These are phyloP conservation scores for Sciurus vulgaris DNA, from an alignment of 2,797 vertebrate genomes.

Conservation along the genomic window DNA sequence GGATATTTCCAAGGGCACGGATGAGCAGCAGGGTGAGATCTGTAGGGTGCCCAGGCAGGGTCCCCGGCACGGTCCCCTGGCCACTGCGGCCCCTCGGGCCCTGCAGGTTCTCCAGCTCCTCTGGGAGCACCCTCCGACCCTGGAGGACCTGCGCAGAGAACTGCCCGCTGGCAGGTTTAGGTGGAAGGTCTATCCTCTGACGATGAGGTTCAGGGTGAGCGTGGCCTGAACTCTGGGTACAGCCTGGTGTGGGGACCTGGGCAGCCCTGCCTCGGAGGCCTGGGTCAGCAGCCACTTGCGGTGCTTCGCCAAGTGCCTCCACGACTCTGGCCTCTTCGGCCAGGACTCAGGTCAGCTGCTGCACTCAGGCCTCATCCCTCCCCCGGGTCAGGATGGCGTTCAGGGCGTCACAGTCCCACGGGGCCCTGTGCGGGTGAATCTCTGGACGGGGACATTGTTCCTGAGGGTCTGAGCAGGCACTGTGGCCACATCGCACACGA, in stretches of 20 bases:
- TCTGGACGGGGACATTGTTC: too few species aligned
- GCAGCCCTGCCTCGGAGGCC: too few species aligned
- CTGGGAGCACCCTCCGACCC: too few species aligned
- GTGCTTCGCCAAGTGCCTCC: background rate
- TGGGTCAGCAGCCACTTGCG: background rate
- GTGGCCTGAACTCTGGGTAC: rapidly evolving
- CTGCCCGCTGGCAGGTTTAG: background rate
- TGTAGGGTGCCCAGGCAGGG: too few species aligned
- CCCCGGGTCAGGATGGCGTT: background rate
- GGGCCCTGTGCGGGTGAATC: background rate
- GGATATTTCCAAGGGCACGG: background rate
- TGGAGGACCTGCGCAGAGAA: too few species aligned
- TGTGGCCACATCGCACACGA: background rate
- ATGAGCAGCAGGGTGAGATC: background rate
- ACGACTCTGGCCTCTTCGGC: background rate
- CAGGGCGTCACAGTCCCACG: background rate
- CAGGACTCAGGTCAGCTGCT: too few species aligned
- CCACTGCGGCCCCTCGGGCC: too few species aligned
- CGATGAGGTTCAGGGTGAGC: rapidly evolving
- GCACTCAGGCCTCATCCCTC: too few species aligned
- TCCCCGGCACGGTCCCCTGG: too few species aligned
- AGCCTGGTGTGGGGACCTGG: rapidly evolving
- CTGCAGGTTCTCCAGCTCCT: too few species aligned
- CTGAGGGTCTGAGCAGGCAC: too few species aligned
- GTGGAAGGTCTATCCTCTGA: background rate